Conservation (phyloP, 2,113 vertebrate genomes). For the Sphyrna mokarran region DNA sequence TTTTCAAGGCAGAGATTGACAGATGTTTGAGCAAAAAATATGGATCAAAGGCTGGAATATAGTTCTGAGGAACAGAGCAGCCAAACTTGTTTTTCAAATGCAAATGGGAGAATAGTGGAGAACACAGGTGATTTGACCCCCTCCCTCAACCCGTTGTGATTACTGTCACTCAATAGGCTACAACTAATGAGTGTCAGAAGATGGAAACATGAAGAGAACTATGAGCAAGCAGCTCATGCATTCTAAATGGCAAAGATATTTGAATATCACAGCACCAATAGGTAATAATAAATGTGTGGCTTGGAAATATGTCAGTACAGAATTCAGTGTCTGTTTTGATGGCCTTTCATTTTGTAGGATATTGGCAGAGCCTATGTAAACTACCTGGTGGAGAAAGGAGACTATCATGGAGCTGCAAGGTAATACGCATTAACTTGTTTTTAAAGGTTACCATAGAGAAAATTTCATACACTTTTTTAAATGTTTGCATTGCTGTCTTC, state of each 20-base stretch:
- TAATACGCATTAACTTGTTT: constrained; percentile 45
- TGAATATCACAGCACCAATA: not conserved
- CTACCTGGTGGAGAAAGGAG: constrained; percentile 81
- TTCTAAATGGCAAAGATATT: not conserved
- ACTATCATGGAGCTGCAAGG: constrained; percentile 85
- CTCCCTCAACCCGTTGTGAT: not conserved
- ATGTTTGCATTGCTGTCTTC: constrained; percentile 40
- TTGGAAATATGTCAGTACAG: not conserved
- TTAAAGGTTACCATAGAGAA: constrained; percentile 38
- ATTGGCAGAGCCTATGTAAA: constrained; percentile 91
- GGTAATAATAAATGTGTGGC: not conserved
- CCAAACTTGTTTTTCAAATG: not conserved
- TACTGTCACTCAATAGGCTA: not conserved
- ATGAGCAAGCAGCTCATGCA: not conserved
- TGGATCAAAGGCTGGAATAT: not conserved
- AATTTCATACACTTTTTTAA: not conserved
- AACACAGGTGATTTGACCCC: not conserved
- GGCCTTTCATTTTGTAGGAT: constrained; percentile 56
- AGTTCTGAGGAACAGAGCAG: not conserved
- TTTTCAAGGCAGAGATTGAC: not conserved
- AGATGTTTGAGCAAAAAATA: not conserved
- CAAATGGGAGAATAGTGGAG: not conserved
- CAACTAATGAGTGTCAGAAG: not conserved
- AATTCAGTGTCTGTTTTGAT: not conserved
- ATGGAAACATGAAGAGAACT: not conserved